Evolutionary conservation across 2,113 vertebrate species (phyloP).

Genomic region (Ranitomeya imitator): DNA sequence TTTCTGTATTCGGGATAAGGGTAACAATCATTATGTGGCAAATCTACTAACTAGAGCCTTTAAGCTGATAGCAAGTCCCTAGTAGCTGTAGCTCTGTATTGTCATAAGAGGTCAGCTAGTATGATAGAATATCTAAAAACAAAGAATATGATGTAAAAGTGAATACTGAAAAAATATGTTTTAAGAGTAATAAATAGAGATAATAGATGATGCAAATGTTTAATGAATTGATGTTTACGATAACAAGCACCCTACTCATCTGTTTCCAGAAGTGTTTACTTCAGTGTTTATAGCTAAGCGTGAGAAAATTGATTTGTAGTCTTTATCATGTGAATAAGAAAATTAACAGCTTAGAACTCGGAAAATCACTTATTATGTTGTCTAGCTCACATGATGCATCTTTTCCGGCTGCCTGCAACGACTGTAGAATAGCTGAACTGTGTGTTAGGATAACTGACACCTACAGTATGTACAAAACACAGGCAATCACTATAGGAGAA

Average conservation of each 20-base stretch:
- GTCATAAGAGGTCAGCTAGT: neutral
- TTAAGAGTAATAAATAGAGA: neutral
- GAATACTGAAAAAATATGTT: neutral
- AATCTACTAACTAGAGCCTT: too few relatives aligned
- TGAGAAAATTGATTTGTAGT: constrained; percentile 9
- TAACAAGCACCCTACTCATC: constrained; percentile 15
- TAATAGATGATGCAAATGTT: constrained; percentile 32
- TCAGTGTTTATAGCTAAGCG: constrained; percentile 9
- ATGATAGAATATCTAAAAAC: neutral
- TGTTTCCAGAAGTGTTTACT: constrained; percentile 1
- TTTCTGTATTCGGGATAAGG: too few relatives aligned
- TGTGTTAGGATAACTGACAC: too few relatives aligned
- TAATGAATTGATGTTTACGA: neutral
- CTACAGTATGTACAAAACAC: too few relatives aligned
- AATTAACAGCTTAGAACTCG: neutral
- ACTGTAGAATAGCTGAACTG: too few relatives aligned
- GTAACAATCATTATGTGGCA: too few relatives aligned
- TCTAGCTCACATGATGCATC: neutral
- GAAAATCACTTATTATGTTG: neutral
- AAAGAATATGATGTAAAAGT: neutral
- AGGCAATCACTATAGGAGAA: too few relatives aligned
- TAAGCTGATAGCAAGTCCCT: too few relatives aligned
- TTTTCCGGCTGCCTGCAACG: neutral
- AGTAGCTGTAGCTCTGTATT: too few relatives aligned
- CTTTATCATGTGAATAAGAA: neutral